Evolutionary conservation across 2,888 invertebrate genomes (phyloP), one percentile per base, ranked within the genome.

Genomic region (Melanargia galathea): DNA sequence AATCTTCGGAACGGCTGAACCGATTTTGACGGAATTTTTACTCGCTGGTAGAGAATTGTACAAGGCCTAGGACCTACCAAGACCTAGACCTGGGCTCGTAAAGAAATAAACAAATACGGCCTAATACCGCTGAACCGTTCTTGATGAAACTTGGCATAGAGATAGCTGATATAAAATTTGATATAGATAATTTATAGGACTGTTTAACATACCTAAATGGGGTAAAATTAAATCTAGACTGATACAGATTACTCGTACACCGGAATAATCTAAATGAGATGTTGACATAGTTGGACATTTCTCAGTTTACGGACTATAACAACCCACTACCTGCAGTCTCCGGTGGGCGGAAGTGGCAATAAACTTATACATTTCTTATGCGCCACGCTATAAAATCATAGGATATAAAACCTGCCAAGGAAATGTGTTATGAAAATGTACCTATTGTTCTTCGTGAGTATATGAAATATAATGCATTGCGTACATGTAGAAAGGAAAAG

Each of bases 381-480:
- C 55, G 24, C 43, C 18, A 26, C 7, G 13, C 56, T 30, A 57
- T 57, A 57, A 57, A 57, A 13, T 18, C 45, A 52, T 57, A 57
- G 33, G 57, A 57, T 45, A 43, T 57, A 45, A 57, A 57, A 45
- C 30, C 30, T 16, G 18, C 45, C 24, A 45, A 57, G 57, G 57
- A 57, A 57, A 43, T 43, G 56, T 45, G 10, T 46, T 57, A 46
- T 20, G 30, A 57, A 46, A 57, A 33, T 57, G 26, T 57, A n/a
- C n/a, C n/a, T n/a, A 57, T 57, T 57, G 57, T 57, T 57, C 52
- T 54, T 18, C 30, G 26, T n/a, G n/a, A n/a, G n/a, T 43, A 45
- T 40, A 49, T 49, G 30, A 49, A 49, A 30, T 30, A 49, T 8
- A 30, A 49, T n/a, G 49, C 26, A 26, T 49, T 26, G 49, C 10